Evolutionary conservation across 2,113 vertebrate species (phyloP), one percentile per base, ranked within the genome.

Genomic region (Pachypanchax playfairii): DNA sequence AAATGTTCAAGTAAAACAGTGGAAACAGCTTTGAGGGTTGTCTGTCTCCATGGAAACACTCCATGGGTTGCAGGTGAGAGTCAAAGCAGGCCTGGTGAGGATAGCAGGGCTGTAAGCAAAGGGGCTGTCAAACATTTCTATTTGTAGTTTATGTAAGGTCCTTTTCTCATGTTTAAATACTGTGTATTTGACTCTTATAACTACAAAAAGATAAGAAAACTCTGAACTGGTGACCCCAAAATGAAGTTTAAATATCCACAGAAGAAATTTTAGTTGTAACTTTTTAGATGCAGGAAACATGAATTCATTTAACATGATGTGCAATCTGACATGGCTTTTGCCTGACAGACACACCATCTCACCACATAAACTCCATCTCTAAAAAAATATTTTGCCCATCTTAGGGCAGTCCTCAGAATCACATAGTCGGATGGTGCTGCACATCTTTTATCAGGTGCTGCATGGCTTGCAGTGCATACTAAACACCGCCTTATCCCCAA

Each of bases 21-120:
- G 22, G 43, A 48, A 57, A 66, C 46, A 59, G 79, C 65, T 70
- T 67, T 65, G 75, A 91, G 92, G 91, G 92, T 93, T 93, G 92
- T 90, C 92, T 86, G 84, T 94, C 92, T 93, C 93, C 92, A 93
- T 93, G 92, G 92, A 75, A 83, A 89, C 87, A 81, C 80, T 81
- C 90, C 90, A 93, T 91, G 91, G 91, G 91, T 81, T 87, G 83
- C 60, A 76, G 83, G 86, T 88, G 80, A 74, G 73, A 77, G 73
- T 73, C 75, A 83, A 83, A 82, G 44, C 42, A 64, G 71, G 73
- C 75, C 77, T 76, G 75, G 79, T 65, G 67, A 80, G 70, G 75
- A 71, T 59, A 85, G 83, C 86, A 86, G 85, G 82, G 89, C 88
- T 91, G 85, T 86, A 89, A 78, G 55, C 85, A 84, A 72, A 28